Percentiles rank a stretch among this genome's conserved stretches.
These are phyloP conservation scores for Drosophila arizonae DNA, from an alignment of 1,140 invertebrate genomes.

Conservation along the genomic window DNA sequence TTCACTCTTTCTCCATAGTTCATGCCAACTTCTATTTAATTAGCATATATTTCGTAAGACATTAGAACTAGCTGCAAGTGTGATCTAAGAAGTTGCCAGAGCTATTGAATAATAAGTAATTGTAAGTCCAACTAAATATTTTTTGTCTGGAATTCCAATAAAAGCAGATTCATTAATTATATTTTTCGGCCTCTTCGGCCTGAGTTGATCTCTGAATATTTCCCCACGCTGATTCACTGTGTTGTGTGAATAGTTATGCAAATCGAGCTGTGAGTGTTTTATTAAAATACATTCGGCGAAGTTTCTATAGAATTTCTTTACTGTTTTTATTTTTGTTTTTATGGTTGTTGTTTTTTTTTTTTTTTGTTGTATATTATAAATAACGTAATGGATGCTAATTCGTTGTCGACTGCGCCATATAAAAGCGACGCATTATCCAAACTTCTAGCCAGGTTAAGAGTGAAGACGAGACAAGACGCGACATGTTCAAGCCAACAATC, in stretches of 20 bases:
- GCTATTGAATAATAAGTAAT: too few relatives aligned
- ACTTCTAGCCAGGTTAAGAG: slow-evolving; percentile 54
- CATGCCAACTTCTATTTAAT: background rate
- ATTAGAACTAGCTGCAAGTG: background rate
- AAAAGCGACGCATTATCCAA: slow-evolving; percentile 45
- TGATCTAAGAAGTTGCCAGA: background rate
- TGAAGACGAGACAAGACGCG: slow-evolving; percentile 20
- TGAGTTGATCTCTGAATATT: slow-evolving; percentile 4
- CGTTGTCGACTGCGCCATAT: slow-evolving; percentile 39
- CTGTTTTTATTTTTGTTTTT: slow-evolving; percentile 37
- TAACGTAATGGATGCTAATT: slow-evolving; percentile 70
- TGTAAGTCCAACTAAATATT: background rate
- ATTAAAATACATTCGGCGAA: slow-evolving; percentile 55
- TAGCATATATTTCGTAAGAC: slow-evolving; percentile 6
- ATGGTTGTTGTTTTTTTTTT: slow-evolving; percentile 10
- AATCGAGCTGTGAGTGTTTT: slow-evolving; percentile 67
- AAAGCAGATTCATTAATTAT: background rate
- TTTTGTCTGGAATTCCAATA: background rate
- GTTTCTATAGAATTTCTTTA: slow-evolving; percentile 72
- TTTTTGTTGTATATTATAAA: slow-evolving; percentile 15
- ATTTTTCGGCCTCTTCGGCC: background rate
- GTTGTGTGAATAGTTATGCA: slow-evolving; percentile 56
- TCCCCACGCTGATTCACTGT: slow-evolving; percentile 38
- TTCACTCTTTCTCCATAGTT: too few relatives aligned
- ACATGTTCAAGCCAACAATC: slow-evolving; percentile 63